These are phyloP conservation scores for Drosophila rufa DNA, from an alignment of 1,140 invertebrate genomes.

Conservation along the genomic window DNA sequence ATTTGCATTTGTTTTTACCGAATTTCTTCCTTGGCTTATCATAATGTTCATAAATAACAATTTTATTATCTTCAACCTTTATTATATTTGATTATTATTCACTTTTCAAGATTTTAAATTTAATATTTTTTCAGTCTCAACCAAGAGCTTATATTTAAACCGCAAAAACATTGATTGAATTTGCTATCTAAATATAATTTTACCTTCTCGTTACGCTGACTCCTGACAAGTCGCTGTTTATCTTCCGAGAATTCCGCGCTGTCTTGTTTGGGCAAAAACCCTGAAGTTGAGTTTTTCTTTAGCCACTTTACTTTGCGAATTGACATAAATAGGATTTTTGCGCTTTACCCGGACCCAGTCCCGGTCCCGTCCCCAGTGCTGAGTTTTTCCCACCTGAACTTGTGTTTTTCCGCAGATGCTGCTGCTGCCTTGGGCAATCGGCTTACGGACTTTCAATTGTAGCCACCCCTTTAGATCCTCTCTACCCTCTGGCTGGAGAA, in stretches of 20 bases:
- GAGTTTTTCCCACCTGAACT: constrained; percentile 20
- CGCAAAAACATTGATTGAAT: constrained; percentile 17
- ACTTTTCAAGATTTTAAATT: neutral
- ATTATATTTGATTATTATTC: neutral
- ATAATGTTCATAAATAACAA: neutral
- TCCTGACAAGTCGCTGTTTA: constrained; percentile 32
- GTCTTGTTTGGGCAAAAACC: constrained; percentile 23
- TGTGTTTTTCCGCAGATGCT: constrained; percentile 13
- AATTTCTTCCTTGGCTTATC: neutral
- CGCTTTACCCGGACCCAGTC: constrained; percentile 3
- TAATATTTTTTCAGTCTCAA: neutral
- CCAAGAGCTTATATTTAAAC: neutral
- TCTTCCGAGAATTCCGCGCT: constrained; percentile 17
- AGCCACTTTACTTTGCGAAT: constrained; percentile 28
- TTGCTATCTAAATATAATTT: constrained; percentile 32
- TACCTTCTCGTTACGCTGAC: constrained; percentile 11
- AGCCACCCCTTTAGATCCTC: constrained; percentile 3
- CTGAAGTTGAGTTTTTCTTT: constrained; percentile 37
- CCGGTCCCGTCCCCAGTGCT: neutral
- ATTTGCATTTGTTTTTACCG: neutral
- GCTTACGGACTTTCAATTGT: constrained; percentile 53
- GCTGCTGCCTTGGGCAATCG: constrained; percentile 40
- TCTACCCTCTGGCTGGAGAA: constrained; percentile 1
- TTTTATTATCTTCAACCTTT: neutral
- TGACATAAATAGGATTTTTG: constrained; percentile 46